Conservation (phyloP, 2,113 vertebrate genomes). For the Rhynchopsitta pachyrhyncha region DNA sequence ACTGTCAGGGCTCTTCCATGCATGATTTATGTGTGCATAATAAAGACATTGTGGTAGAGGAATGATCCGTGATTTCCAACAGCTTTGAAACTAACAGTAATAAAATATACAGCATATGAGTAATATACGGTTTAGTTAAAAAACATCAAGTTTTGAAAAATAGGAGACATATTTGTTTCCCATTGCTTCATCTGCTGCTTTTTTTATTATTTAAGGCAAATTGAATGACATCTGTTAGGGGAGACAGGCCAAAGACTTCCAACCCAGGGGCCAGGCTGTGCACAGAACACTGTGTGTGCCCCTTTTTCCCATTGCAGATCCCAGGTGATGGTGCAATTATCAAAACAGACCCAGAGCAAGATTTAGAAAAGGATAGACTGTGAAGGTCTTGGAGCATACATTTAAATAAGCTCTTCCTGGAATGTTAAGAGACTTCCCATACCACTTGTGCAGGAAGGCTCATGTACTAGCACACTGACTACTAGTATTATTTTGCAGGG, state of each 20-base stretch:
- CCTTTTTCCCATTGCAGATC: accelerated
- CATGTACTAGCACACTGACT: accelerated
- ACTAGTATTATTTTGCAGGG: neutral
- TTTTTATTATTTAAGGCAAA: neutral
- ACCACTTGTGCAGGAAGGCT: neutral
- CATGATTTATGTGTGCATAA: conserved; percentile 70
- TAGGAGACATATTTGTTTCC: conserved; percentile 1
- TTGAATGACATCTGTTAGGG: neutral
- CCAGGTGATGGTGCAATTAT: neutral
- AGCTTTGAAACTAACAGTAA: conserved; percentile 41
- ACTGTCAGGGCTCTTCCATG: conserved; percentile 50
- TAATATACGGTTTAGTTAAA: conserved; percentile 20
- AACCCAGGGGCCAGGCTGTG: neutral
- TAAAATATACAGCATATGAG: conserved; percentile 32
- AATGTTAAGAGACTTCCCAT: accelerated
- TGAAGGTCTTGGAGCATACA: neutral
- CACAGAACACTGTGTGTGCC: no score
- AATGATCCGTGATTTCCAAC: conserved; percentile 55
- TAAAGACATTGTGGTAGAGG: conserved; percentile 42
- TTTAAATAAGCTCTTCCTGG: neutral
- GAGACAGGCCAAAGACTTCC: neutral
- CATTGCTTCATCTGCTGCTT: neutral
- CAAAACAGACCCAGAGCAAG: neutral
- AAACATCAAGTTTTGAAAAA: conserved; percentile 8
- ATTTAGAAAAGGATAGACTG: neutral